Conservation (phyloP, 1,140 invertebrate genomes). For the Oncopeltus fasciatus region DNA sequence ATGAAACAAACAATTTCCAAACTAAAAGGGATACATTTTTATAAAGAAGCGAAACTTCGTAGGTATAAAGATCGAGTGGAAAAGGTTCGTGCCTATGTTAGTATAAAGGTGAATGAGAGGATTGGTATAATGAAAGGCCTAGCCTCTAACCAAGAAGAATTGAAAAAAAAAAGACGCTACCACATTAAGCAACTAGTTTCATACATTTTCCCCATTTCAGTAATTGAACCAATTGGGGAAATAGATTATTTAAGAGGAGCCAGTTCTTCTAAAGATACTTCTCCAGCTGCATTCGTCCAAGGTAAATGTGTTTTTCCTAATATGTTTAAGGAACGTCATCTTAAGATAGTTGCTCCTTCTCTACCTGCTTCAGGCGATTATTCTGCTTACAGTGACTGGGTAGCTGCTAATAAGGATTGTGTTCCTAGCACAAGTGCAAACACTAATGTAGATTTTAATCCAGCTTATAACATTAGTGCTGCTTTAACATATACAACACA, state of each 20-base stretch:
- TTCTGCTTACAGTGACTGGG: constrained; percentile 56
- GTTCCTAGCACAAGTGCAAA: constrained; percentile 37
- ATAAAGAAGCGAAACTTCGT: constrained; percentile 41
- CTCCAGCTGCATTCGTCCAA: constrained; percentile 53
- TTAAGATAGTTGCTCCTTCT: constrained; percentile 57
- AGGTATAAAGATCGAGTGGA: constrained; percentile 46
- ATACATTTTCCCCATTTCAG: constrained; percentile 60
- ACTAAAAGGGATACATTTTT: constrained; percentile 31
- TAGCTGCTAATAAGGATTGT: constrained; percentile 48
- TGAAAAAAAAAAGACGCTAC: constrained; percentile 44
- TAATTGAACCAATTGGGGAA: constrained; percentile 37
- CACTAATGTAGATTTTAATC: constrained; percentile 41
- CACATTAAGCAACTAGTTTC: constrained; percentile 52
- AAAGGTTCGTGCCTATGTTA: constrained; percentile 41
- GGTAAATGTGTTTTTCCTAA: constrained; percentile 58
- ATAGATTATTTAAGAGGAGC: constrained; percentile 39
- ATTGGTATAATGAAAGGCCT: constrained; percentile 33
- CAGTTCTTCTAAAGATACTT: constrained; percentile 58
- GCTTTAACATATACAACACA: constrained; percentile 69
- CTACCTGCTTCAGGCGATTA: constrained; percentile 65
- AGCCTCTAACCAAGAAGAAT: constrained; percentile 36
- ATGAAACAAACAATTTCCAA: constrained; percentile 29
- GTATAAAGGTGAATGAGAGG: constrained; percentile 36
- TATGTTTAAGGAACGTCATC: constrained; percentile 46
- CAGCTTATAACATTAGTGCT: constrained; percentile 57